Percentiles rank a stretch among this genome's conserved stretches.
Conservation (phyloP, 2,888 invertebrate genomes). For the Prosopocoilus inquinatus region DNA sequence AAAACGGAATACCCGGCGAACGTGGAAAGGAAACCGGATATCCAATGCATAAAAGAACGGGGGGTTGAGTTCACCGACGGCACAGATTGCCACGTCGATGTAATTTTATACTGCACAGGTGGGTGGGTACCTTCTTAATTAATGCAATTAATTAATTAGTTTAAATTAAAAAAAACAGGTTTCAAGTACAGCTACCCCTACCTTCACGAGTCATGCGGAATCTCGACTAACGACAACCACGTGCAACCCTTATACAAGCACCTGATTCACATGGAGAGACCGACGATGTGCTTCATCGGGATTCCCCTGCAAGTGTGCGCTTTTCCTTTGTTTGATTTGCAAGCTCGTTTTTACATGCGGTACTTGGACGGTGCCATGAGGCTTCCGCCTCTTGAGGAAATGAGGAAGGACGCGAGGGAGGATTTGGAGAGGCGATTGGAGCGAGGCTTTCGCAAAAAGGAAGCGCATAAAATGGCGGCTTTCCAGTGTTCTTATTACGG, state of each 20-base stretch:
- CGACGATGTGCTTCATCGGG: conserved; percentile 75
- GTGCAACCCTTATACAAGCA: conserved; percentile 74
- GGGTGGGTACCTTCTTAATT: conserved; percentile 8
- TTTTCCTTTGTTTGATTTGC: conserved; percentile 69
- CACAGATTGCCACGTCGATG: conserved; percentile 61
- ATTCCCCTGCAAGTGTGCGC: conserved; percentile 68
- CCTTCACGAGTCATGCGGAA: conserved; percentile 60
- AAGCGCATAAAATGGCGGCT: conserved; percentile 82
- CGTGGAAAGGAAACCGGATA: conserved; percentile 64
- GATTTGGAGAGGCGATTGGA: conserved; percentile 58
- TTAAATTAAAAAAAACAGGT: conserved; percentile 49
- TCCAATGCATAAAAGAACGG: conserved; percentile 35
- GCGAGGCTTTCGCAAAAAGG: conserved; percentile 63
- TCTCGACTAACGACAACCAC: conserved; percentile 62
- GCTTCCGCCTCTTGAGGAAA: conserved; percentile 63
- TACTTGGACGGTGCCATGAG: conserved; percentile 57
- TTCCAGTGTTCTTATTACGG: conserved; percentile 70
- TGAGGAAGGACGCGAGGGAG: conserved; percentile 59
- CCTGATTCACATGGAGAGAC: conserved; percentile 71
- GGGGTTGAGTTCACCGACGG: conserved; percentile 63
- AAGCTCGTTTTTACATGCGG: conserved; percentile 63
- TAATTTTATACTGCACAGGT: conserved; percentile 78
- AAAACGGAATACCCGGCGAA: conserved; percentile 66
- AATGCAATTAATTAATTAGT: background rate
- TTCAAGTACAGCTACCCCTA: conserved; percentile 72